These are phyloP conservation scores for Patella depressa DNA, from an alignment of 2,888 invertebrate species.

Conservation along the genomic window DNA sequence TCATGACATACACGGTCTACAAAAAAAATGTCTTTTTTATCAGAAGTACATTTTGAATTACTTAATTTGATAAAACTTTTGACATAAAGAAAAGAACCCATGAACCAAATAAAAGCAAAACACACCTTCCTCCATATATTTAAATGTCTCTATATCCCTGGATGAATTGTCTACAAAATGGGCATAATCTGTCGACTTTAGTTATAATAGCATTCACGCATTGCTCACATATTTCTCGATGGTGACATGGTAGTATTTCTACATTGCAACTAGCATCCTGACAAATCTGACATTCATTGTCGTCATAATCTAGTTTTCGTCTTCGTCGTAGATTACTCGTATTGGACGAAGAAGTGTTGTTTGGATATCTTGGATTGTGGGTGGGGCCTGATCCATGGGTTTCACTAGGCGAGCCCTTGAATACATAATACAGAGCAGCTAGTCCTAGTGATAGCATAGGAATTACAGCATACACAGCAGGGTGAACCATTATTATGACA, in stretches of 20 bases:
- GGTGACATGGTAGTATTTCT: constrained; percentile 19
- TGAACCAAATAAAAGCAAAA: too few species aligned
- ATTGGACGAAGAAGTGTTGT: not conserved
- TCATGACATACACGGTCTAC: too few species aligned
- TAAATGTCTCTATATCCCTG: constrained; percentile 14
- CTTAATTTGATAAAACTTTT: too few species aligned
- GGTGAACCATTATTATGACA: constrained; percentile 1
- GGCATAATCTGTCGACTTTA: constrained; percentile 20
- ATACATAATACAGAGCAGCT: not conserved
- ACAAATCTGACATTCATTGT: constrained; percentile 20
- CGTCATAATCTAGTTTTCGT: not conserved
- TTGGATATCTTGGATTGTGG: not conserved
- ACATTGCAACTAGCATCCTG: constrained; percentile 14
- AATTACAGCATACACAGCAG: not conserved
- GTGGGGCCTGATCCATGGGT: not conserved
- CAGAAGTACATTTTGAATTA: too few species aligned
- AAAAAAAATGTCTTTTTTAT: too few species aligned
- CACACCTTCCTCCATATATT: too few species aligned
- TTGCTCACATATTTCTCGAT: constrained; percentile 18
- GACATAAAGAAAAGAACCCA: too few species aligned
- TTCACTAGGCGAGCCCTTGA: not conserved
- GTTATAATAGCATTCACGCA: constrained; percentile 23
- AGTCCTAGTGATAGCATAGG: not conserved
- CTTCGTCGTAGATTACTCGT: not conserved
- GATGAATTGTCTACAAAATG: constrained; percentile 23